Evolutionary conservation across 2,888 invertebrate genomes (phyloP), one percentile per base, ranked within the genome.

Genomic region (Netelia fuscicornis): DNA sequence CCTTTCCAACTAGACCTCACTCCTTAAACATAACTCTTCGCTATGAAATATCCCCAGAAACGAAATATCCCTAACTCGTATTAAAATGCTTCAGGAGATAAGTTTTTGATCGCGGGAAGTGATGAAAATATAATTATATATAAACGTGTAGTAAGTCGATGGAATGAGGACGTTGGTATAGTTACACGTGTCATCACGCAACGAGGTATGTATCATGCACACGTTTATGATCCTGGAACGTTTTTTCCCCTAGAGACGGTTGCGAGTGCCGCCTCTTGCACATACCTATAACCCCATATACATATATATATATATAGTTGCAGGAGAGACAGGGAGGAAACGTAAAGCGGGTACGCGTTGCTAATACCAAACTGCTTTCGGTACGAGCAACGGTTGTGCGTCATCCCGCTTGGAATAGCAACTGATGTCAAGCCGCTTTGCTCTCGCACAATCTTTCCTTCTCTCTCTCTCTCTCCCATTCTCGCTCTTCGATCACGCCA

Each of bases 371-470:
- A 30, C 70, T n/a, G 48, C 60, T 54, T 58, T 74, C 37, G 67
- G 17, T 17, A 17, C 17, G 78, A 78, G 65, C 64, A 84, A 74
- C 74, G 48, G 78, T 30, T 56, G 87, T 93, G 93, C 93, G 93
- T 93, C 93, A 93, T 88, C 88, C 89, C 84, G 90, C 92, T 92
- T 92, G 92, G 93, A 93, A 93, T 93, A 93, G 92, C 90, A 81
- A 88, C 91, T 93, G 93, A 93, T 93, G 92, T 92, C 92, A 93
- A 92, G 90, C 92, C 87, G 74, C 70, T 48, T 62, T 72, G 58
- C 78, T 79, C 78, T 54, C 70, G 13, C 72, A 54, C 48, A 25
- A 37, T 37, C 52, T 72, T 30, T 20, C 58, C 20, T 30, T 74
- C 52, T 58, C 25, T 74, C 52, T 58, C 52, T 58, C 58, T 68